Percentiles rank a stretch among this genome's conserved stretches.
phyloP scores from a whole-genome alignment of 2,797 vertebrate species.

The Serranus cabrilla region DNA sequence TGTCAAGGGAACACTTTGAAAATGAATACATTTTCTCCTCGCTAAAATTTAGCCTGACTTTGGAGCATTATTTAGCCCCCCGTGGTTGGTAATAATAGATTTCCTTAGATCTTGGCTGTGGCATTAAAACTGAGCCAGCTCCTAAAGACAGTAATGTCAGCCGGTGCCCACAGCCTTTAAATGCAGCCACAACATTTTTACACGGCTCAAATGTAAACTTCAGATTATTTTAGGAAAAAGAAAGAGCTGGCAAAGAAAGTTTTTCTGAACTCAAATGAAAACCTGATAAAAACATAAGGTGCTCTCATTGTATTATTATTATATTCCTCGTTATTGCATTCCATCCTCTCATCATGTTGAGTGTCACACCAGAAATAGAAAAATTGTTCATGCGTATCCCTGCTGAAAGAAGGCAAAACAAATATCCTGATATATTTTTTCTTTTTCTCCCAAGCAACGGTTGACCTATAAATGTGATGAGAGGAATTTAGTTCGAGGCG shows the following conservation, averaged over 20 bases:
- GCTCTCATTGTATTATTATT: not conserved
- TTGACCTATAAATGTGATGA: constrained; percentile 58
- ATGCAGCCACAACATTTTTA: constrained; percentile 16
- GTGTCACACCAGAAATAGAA: constrained; percentile 1
- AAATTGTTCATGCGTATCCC: constrained; percentile 2
- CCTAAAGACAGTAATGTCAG: too few relatives aligned
- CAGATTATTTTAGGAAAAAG: constrained; percentile 10
- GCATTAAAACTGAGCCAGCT: too few relatives aligned
- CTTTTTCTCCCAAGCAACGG: constrained; percentile 14
- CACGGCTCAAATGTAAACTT: not conserved
- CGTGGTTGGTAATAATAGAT: too few relatives aligned
- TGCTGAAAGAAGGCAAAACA: constrained; percentile 19
- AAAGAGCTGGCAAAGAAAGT: constrained; percentile 7
- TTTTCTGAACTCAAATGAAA: constrained; percentile 24
- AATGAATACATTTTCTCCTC: too few relatives aligned
- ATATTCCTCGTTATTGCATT: constrained; percentile 12
- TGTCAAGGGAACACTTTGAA: too few relatives aligned
- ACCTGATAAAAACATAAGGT: constrained; percentile 28
- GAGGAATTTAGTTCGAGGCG: constrained; percentile 35
- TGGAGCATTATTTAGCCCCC: too few relatives aligned
- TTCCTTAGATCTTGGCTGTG: too few relatives aligned
- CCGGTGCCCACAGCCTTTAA: not conserved
- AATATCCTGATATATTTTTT: constrained; percentile 5
- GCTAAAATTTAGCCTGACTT: too few relatives aligned
- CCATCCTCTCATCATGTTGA: constrained; percentile 19